Evolutionary conservation across 1,140 invertebrate genomes (phyloP), one percentile per base, ranked within the genome.

Genomic region (Phymorhynchus buccinoides): DNA sequence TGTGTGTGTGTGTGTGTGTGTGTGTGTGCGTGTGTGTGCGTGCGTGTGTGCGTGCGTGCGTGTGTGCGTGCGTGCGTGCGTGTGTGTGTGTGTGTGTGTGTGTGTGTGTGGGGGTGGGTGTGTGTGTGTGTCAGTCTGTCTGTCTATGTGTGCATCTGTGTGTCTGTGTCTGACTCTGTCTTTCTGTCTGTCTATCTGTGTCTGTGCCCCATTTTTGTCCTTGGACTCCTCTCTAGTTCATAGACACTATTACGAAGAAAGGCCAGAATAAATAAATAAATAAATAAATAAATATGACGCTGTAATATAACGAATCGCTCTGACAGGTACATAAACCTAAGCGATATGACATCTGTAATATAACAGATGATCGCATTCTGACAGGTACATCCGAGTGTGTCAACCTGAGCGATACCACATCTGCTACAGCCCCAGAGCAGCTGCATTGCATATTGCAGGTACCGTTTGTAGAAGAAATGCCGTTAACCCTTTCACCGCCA

Each of bases 311-410:
- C 2, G 12, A n/a, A n/a, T n/a, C n/a, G n/a, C n/a, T n/a, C n/a
- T n/a, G n/a, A n/a, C n/a, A n/a, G n/a, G n/a, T n/a, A n/a, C n/a
- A n/a, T n/a, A n/a, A n/a, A n/a, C n/a, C n/a, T n/a, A n/a, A n/a
- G n/a, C n/a, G n/a, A n/a, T n/a, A n/a, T n/a, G n/a, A n/a, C n/a
- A n/a, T n/a, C n/a, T n/a, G n/a, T n/a, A n/a, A n/a, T n/a, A n/a
- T n/a, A n/a, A n/a, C n/a, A n/a, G n/a, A 52, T 52, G 48, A 52
- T 52, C 12, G 7, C 6, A n/a, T n/a, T 27, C 12, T 27, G 56
- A 88, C 84, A 41, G 81, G 37, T 81, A 66, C 80, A 66, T 66
- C 52, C 52, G 80, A 12, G 52, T 81, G 22, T 81, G 80, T 66
- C 80, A 48, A 3, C 80, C 80, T n/a, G 52, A 37, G 30, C n/a